Conservation (phyloP, 2,888 invertebrate species). For the Lasioglossum malachurum region DNA sequence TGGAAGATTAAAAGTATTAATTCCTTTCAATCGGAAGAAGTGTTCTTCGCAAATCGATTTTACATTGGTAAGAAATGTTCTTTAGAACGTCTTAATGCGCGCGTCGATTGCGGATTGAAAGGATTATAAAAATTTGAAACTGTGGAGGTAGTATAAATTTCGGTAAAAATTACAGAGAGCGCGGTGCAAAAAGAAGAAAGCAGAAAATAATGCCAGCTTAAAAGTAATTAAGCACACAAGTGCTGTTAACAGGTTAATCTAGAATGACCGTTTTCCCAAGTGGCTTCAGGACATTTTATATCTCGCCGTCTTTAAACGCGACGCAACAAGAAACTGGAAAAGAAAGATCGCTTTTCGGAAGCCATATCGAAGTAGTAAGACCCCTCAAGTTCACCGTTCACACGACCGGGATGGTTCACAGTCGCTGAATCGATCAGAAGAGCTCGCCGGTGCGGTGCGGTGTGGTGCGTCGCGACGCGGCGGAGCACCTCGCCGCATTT, state of each 20-base stretch:
- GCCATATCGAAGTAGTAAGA: not conserved
- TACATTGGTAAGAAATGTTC: not conserved
- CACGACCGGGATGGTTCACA: slow-evolving; percentile 5
- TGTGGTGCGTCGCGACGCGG: not conserved
- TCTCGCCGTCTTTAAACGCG: not conserved
- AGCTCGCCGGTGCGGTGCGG: not conserved
- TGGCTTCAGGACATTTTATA: not conserved
- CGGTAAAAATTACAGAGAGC: not conserved
- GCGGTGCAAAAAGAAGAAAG: too few species aligned
- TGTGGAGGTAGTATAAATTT: too few species aligned
- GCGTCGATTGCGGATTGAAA: too few species aligned
- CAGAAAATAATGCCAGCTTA: not conserved
- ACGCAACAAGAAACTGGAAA: not conserved
- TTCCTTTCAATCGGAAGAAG: not conserved
- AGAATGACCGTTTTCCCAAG: not conserved
- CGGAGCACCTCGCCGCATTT: slow-evolving; percentile 12
- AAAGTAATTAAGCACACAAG: not conserved
- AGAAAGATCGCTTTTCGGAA: slow-evolving; percentile 6
- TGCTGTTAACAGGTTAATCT: not conserved
- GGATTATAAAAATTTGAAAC: too few species aligned
- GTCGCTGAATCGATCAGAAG: not conserved
- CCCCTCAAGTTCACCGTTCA: not conserved
- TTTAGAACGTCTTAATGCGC: too few species aligned
- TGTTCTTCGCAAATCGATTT: not conserved
- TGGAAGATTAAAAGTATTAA: not conserved